These are phyloP conservation scores for Orchesella flavescens DNA, from an alignment of 2,888 invertebrate genomes.

Conservation along the genomic window DNA sequence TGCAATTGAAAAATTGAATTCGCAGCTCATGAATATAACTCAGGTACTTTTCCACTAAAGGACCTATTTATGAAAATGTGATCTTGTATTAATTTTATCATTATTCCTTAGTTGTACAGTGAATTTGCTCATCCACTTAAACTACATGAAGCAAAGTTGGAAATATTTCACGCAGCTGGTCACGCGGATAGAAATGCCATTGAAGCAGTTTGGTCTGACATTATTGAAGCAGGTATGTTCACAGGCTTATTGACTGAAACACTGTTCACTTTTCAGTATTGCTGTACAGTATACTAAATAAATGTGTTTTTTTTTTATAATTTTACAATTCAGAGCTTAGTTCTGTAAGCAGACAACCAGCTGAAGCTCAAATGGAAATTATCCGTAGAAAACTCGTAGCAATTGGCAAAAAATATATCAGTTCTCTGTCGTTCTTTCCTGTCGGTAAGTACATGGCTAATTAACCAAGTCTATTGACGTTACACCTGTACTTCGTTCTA, in stretches of 20 bases:
- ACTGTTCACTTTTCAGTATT: background rate
- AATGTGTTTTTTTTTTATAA: slow-evolving; percentile 58
- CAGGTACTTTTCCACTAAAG: slow-evolving; percentile 77
- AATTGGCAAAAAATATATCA: slow-evolving; percentile 73
- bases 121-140: slow-evolving; percentile 93
- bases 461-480: background rate
- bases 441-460: slow-evolving; percentile 78
- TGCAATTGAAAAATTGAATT: slow-evolving; percentile 84
- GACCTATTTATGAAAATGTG: background rate
- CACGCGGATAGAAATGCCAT: slow-evolving; percentile 91
- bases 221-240: slow-evolving; percentile 78
- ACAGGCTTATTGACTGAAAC: background rate
- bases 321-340: slow-evolving; percentile 64
- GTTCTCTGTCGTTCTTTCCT: slow-evolving; percentile 82
- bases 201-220: slow-evolving; percentile 93
- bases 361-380: slow-evolving; percentile 72
- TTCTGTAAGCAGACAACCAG: slow-evolving; percentile 74
- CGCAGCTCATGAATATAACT: slow-evolving; percentile 88
- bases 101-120: slow-evolving; percentile 82
- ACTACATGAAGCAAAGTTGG: slow-evolving; percentile 93
- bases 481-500: no score
- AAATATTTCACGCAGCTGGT: slow-evolving; percentile 95
- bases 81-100: background rate
- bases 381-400: slow-evolving; percentile 75
- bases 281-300: slow-evolving; percentile 74